Base-by-base conservation (phyloP, 2,113 vertebrate species). In the Bubo scandiacus region DNA sequence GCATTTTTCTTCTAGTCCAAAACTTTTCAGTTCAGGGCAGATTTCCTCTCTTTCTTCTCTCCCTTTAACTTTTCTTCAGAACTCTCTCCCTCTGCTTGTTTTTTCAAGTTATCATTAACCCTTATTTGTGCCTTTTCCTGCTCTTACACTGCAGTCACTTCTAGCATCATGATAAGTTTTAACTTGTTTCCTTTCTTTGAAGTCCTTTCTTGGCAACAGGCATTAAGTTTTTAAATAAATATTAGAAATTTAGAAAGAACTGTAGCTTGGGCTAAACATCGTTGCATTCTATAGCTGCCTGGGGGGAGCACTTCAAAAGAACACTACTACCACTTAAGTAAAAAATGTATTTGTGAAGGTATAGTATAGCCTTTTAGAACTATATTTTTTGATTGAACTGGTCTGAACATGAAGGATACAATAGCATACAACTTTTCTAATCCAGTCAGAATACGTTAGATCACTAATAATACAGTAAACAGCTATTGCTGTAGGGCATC, bases 201-300 rank as follows among this genome's bases (percentile, higher is more conserved):
- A 98, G 97, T 97, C 59, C 67, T 94, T 96, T 97, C 91, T 96
- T 96, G 88, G 96, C 97, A 97, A 96, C 74, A 94, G 89, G 72
- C 96, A 93, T 97, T 88, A 97, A 86, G 92, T 97, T 98, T 97
- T 97, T 77, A 96, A 98, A 97, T 97, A 97, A 97, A 91, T 95
- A 95, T 45, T 97, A 92, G 85, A 97, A 95, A 91, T 98, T 91
- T 95, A 97, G 97, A 93, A 98, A 90, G 95, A 90, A 67, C 88
- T 79, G 78, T 92, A 92, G 96, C 94, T 97, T 88, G 95, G 63
- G 92, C 94, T 97, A 90, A 98, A 93, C 90, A 88, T 88, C 86
- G 61, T 96, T 90, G 75, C 93, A 54, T 96, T 98, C 94, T 97
- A 61, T 90, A 96, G 85, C 96, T 96, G 97, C 97, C 96, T 81